Evolutionary conservation across 1,140 invertebrate species (phyloP), one percentile per base, ranked within the genome.

Genomic region (Cherax quadricarinatus): DNA sequence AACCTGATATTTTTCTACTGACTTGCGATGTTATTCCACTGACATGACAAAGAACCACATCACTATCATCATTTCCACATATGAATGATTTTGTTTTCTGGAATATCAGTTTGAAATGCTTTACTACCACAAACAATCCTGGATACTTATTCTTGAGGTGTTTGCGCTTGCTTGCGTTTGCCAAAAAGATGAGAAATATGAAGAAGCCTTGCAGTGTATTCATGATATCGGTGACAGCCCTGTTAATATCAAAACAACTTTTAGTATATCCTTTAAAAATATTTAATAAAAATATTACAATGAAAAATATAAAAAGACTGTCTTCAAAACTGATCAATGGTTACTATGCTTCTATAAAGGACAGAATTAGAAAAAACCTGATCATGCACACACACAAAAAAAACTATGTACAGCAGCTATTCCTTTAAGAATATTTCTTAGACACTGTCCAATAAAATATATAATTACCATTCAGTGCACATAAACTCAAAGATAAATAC

Each of bases 161-260:
- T 49, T 80, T 75, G 18, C 82, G 89, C 53, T 91, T 91, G 6
- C 57, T 62, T 48, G 60, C 60, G 51, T 85, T 86, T 41, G 70
- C 73, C 73, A 91, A 10, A 51, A 91, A 91, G 73, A 91, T 91
- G 6, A 86, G 10, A 12, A 91, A 80, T 7, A 91, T 79, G 73
- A 91, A 86, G 82, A 91, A 62, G 10, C 89, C 89, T 75, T 91
- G 89, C 10, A 91, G 70, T 12, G 82, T 79, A 48, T 91, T 91
- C 16, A 91, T 53, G 30, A 85, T 49, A 80, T 91, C 83, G 7
- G 89, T 91, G 12, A 79, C 41, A n/a, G 82, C 83, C 89, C 89
- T 91, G 89, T 2, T 51, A 60, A 51, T 6, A 57, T 10, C 9
- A 57, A 14, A 10, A 57, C 9, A 10, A 57, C 9, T 60, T 51